Evolutionary conservation across 2,797 vertebrate species (phyloP).

Genomic region (Artibeus jamaicensis): DNA sequence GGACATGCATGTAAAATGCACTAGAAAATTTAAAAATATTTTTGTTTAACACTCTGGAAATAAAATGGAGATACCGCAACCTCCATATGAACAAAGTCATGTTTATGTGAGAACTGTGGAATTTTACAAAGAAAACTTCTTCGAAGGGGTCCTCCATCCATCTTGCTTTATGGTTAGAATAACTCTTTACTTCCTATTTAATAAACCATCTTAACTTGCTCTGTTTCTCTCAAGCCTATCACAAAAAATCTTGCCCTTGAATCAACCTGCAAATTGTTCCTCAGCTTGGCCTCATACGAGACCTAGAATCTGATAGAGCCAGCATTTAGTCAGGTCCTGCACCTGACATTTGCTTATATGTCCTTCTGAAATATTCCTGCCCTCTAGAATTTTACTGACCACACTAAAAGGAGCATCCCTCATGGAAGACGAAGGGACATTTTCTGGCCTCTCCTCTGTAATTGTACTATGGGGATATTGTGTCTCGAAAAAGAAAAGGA

Average conservation of each 20-base stretch:
- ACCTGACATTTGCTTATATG: background rate
- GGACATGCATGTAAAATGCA: background rate
- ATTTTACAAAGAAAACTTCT: background rate
- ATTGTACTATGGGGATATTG: background rate
- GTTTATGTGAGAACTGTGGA: background rate
- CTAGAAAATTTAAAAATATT: background rate
- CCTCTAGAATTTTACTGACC: background rate
- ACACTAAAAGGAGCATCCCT: background rate
- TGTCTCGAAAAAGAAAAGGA: background rate
- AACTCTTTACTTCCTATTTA: background rate
- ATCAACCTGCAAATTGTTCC: background rate
- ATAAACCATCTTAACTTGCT: background rate
- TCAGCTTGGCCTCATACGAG: background rate
- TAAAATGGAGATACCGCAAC: background rate
- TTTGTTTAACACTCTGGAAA: background rate
- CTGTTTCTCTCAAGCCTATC: background rate
- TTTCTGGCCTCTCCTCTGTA: background rate
- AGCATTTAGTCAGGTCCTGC: background rate
- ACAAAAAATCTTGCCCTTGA: background rate
- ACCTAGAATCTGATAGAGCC: no score
- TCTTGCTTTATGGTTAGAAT: background rate
- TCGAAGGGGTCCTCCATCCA: background rate
- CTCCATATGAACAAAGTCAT: background rate
- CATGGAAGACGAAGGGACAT: background rate
- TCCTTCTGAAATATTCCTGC: conserved; percentile 17